Evolutionary conservation across 2,797 vertebrate genomes (phyloP), one percentile per base, ranked within the genome.

Genomic region (Coregonus suidteri): DNA sequence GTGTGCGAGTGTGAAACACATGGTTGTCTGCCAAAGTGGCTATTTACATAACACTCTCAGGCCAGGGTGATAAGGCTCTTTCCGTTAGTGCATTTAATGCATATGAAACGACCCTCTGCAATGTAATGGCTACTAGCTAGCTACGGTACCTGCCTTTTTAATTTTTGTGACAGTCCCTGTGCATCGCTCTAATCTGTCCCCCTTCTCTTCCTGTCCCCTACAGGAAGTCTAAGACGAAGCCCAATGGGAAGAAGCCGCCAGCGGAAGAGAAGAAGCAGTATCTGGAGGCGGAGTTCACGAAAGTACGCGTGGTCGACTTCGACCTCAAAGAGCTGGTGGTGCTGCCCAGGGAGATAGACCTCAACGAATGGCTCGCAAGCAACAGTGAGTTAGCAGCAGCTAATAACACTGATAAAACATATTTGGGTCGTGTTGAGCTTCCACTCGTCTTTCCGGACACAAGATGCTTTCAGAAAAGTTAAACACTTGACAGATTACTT

Each of bases 211-310:
- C 35, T 35, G 34, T 64, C 84, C 41, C 9, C 84, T 81, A 15
- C 90, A 99, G 98, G 95, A 99, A 99, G 94, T 98, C 97, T 6
- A 99, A 99, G 92, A 95, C 96, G 76, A 99, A 99, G 95, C 97
- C 98, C 86, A 99, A 99, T 79, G 98, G 98, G 85, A 99, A 99
- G 95, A 99, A 99, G 91, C 96, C 97, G 20, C 93, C 93, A 0
- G 82, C 95, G 0, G 98, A 99, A 84, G 98, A 98, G 94, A 99
- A 98, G 93, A 99, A 99, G 88, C 93, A 95, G 80, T 99, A 99
- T 91, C 84, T 99, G 89, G 98, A 99, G 82, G 92, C 96, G 0
- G 98, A 99, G 92, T 96, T 96, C 86, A 96, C 97, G 37, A 96
- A 96, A 86, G 96, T 97, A 83, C 93, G 97, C 9, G 97, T 99